Evolutionary conservation across 2,113 vertebrate genomes (phyloP).

Genomic region (Sigmodon hispidus): DNA sequence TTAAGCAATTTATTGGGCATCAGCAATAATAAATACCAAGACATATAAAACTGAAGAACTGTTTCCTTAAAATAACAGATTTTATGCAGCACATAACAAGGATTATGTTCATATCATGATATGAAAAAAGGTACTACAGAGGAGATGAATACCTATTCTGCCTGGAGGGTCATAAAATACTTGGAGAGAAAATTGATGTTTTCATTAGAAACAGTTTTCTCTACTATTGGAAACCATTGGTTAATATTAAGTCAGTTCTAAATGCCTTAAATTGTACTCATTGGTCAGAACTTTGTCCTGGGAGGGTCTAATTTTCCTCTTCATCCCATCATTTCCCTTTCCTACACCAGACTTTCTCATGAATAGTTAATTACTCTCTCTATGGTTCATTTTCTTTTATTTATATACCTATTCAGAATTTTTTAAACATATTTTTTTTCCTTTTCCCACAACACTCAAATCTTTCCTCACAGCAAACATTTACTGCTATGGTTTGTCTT

Average conservation of each 20-base stretch:
- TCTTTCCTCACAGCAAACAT: conserved; percentile 41
- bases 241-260: conserved; percentile 6
- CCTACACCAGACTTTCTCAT: background rate
- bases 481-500: conserved; percentile 49
- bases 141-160: background rate
- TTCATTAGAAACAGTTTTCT: background rate
- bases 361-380: background rate
- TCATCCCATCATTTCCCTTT: background rate
- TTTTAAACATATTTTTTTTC: conserved; percentile 27
- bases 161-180: background rate
- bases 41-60: background rate
- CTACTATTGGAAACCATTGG: background rate
- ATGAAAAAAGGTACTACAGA: background rate
- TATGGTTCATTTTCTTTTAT: conserved; percentile 4
- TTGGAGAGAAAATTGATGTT: conserved; percentile 26
- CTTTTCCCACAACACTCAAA: background rate
- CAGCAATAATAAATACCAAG: background rate
- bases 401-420: background rate
- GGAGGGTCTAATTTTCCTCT: background rate
- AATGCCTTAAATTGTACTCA: background rate
- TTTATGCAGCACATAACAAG: background rate
- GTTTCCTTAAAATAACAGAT: background rate
- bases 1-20: background rate
- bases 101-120: background rate
- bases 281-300: background rate